Percentiles rank a stretch among this genome's conserved stretches.
These are phyloP conservation scores for Coilia nasus DNA, from an alignment of 2,797 vertebrate genomes.

Conservation along the genomic window DNA sequence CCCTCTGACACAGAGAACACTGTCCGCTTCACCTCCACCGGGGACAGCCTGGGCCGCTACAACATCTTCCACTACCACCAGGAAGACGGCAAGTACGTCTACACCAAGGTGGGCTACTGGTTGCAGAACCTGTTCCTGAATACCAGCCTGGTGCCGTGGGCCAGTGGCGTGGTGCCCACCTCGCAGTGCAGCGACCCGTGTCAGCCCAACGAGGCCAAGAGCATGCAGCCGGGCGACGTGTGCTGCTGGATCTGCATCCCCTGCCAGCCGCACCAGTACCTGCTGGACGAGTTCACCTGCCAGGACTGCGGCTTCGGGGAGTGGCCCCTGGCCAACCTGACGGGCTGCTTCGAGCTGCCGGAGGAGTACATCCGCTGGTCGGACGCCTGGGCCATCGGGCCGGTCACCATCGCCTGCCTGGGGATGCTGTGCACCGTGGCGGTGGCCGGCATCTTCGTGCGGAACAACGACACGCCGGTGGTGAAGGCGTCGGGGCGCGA, in stretches of 20 bases:
- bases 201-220: slow-evolving; percentile 94
- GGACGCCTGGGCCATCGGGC: slow-evolving; percentile 94
- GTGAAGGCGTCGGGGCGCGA: slow-evolving; percentile 97
- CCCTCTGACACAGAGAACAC: slow-evolving; percentile 84
- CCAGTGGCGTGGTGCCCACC: slow-evolving; percentile 76
- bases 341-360: slow-evolving; percentile 91
- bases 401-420: slow-evolving; percentile 92
- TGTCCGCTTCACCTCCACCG: slow-evolving; percentile 88
- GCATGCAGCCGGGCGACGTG: slow-evolving; percentile 97
- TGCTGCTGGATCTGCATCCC: slow-evolving; percentile 99
- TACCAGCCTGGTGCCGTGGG: slow-evolving; percentile 86
- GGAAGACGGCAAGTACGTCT: slow-evolving; percentile 80
- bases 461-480: slow-evolving; percentile 91
- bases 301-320: slow-evolving; percentile 90
- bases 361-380: slow-evolving; percentile 97
- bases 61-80: slow-evolving; percentile 96
- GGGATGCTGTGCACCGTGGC: slow-evolving; percentile 92
- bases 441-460: slow-evolving; percentile 87
- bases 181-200: slow-evolving; percentile 98
- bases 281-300: slow-evolving; percentile 93
- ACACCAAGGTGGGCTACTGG: slow-evolving; percentile 96
- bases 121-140: slow-evolving; percentile 88
- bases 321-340: slow-evolving; percentile 92
- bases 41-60: slow-evolving; percentile 95
- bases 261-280: slow-evolving; percentile 93